A percentile compares a stretch with the other conserved stretches of the same genome.
phyloP scores from a whole-genome alignment of 2,888 invertebrate species.

The Lithophane leautieri region DNA sequence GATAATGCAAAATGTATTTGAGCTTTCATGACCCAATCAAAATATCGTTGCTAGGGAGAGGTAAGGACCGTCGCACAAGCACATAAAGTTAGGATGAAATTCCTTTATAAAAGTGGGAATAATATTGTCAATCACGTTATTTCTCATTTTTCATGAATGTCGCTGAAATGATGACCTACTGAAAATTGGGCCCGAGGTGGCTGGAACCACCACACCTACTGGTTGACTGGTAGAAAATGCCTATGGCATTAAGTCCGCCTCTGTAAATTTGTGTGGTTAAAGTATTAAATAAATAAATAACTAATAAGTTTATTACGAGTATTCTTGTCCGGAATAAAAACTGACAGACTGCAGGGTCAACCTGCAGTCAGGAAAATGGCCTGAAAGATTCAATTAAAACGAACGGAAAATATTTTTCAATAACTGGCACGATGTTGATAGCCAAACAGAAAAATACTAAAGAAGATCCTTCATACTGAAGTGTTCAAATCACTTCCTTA shows the following conservation, averaged over 20 bases:
- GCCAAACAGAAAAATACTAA: not conserved
- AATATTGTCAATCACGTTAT: not conserved
- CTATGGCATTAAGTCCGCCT: too few relatives aligned
- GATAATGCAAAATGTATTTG: not conserved
- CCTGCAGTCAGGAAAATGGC: not conserved
- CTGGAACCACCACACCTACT: not conserved
- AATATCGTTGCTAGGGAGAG: too few relatives aligned
- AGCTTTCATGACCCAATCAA: not conserved
- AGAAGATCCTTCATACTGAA: not conserved
- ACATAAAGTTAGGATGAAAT: not conserved
- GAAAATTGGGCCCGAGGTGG: not conserved
- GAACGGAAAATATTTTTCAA: not conserved
- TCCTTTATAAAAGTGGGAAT: not conserved
- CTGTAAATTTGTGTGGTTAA: too few relatives aligned
- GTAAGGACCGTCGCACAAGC: not conserved
- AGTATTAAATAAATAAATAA: too few relatives aligned
- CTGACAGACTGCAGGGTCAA: not conserved
- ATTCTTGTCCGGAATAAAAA: not conserved
- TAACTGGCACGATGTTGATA: not conserved
- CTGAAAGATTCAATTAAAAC: not conserved
- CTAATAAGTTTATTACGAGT: not conserved
- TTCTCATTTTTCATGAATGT: not conserved
- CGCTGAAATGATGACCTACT: not conserved
- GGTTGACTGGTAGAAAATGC: too few relatives aligned
- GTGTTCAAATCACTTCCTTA: conserved; percentile 26